Percentiles rank a stretch among this genome's conserved stretches.
Evolutionary conservation across 2,797 vertebrate genomes (phyloP).

Genomic region (Sebastes paucispinis): DNA sequence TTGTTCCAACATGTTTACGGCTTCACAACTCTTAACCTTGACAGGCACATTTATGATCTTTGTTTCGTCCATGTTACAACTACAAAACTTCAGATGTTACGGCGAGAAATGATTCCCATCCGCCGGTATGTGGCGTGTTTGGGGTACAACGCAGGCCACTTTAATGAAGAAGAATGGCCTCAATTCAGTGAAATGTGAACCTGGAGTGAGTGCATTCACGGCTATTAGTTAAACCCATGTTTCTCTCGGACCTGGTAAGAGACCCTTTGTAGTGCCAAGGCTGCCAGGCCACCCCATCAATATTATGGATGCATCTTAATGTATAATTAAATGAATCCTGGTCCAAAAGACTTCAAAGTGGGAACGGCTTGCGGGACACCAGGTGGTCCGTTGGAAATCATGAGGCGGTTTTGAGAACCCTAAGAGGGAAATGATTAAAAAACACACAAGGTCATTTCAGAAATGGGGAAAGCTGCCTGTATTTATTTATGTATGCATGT

Average conservation of each 20-base stretch:
- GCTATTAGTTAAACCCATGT: conserved; percentile 63
- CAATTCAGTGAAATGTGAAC: conserved; percentile 71
- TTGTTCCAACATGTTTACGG: conserved; percentile 53
- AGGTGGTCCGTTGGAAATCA: conserved; percentile 66
- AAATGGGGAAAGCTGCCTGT: conserved; percentile 30
- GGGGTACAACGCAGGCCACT: conserved; percentile 29
- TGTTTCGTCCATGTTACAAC: conserved; percentile 8
- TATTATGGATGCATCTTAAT: conserved; percentile 78
- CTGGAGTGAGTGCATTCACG: conserved; percentile 46
- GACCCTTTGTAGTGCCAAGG: conserved; percentile 74
- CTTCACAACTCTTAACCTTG: conserved; percentile 35
- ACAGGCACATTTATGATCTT: conserved; percentile 30
- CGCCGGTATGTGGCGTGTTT: conserved; percentile 35
- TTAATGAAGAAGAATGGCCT: conserved; percentile 70
- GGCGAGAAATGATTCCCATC: conserved; percentile 38
- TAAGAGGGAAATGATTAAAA: conserved; percentile 66
- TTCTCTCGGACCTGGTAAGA: conserved; percentile 53
- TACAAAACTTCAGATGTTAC: conserved; percentile 40
- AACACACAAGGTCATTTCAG: conserved; percentile 53
- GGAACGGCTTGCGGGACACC: conserved; percentile 47
- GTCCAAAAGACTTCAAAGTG: conserved; percentile 75
- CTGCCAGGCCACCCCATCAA: conserved; percentile 69
- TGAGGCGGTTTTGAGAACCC: conserved; percentile 25
- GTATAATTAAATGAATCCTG: conserved; percentile 78
- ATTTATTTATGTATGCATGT: conserved; percentile 43